Conservation (phyloP, 2,888 invertebrate species). For the Capitulum mitella region DNA sequence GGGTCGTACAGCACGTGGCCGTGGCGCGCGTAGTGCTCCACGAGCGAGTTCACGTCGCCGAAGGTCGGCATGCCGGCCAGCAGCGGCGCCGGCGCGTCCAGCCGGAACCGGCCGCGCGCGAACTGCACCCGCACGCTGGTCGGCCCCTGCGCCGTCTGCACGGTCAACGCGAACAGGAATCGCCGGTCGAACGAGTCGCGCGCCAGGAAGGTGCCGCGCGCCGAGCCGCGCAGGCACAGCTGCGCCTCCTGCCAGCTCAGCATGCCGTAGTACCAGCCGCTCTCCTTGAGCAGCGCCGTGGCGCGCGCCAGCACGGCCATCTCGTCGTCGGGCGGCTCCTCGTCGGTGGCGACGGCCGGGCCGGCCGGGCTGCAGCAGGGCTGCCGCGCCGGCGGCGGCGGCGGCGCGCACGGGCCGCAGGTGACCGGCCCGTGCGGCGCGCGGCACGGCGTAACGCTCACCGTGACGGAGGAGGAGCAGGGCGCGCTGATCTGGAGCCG, state of each 20-base stretch:
- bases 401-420: slow-evolving; percentile 1
- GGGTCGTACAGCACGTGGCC: slow-evolving; percentile 35
- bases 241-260: slow-evolving; percentile 63
- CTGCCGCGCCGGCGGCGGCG: no score
- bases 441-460: neutral
- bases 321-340: neutral
- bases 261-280: slow-evolving; percentile 69
- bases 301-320: slow-evolving; percentile 1
- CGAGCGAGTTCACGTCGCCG: slow-evolving; percentile 62
- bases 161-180: slow-evolving; percentile 70
- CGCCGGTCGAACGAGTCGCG: slow-evolving; percentile 71
- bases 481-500: neutral
- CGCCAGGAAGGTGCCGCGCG: slow-evolving; percentile 68
- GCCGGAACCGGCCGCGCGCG: slow-evolving; percentile 59
- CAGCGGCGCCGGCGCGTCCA: slow-evolving; percentile 63
- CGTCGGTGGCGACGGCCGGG: neutral
- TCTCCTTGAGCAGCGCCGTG: neutral
- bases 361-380: neutral
- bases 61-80: slow-evolving; percentile 55
- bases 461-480: neutral
- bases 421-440: neutral
- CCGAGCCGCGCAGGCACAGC: slow-evolving; percentile 53
- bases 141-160: slow-evolving; percentile 71
- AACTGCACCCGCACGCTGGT: slow-evolving; percentile 68
- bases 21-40: slow-evolving; percentile 58